A percentile compares a stretch with the other conserved stretches of the same genome.
Evolutionary conservation across 2,113 vertebrate genomes (phyloP).

Genomic region (Castor canadensis): DNA sequence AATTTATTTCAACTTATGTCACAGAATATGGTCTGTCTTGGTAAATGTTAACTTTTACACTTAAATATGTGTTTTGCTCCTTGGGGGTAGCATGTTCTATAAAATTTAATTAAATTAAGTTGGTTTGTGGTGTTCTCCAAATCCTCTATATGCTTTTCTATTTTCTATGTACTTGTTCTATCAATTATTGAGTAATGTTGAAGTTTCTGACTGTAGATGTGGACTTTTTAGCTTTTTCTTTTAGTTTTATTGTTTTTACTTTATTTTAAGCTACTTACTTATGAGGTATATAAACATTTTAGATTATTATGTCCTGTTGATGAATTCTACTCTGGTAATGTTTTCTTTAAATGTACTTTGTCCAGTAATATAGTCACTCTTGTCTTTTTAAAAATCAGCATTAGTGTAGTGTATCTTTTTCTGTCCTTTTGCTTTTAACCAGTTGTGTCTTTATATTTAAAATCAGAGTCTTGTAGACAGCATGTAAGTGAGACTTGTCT

Average conservation of each 20-base stretch:
- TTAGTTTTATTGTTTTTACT: not conserved
- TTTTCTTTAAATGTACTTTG: not conserved
- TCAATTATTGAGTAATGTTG: not conserved
- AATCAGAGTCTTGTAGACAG: not conserved
- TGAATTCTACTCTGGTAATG: not conserved
- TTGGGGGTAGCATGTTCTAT: not conserved
- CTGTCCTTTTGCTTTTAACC: not conserved
- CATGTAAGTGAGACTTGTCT: not conserved
- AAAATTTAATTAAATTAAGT: conserved; percentile 13
- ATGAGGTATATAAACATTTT: conserved; percentile 19
- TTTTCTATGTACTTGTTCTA: not conserved
- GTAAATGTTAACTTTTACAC: not conserved
- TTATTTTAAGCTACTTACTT: not conserved
- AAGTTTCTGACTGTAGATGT: not conserved
- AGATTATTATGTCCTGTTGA: not conserved
- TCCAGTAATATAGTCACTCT: not conserved
- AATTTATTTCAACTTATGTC: not conserved
- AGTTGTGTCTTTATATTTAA: no score
- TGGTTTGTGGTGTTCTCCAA: not conserved
- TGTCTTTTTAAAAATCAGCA: not conserved
- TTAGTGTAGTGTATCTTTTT: not conserved
- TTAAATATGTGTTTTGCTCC: not conserved
- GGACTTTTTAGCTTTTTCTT: not conserved
- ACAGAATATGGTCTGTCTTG: not conserved
- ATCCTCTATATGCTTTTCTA: not conserved